Base-by-base conservation (phyloP, 1,140 invertebrate species). In the Drosophila orosa region DNA sequence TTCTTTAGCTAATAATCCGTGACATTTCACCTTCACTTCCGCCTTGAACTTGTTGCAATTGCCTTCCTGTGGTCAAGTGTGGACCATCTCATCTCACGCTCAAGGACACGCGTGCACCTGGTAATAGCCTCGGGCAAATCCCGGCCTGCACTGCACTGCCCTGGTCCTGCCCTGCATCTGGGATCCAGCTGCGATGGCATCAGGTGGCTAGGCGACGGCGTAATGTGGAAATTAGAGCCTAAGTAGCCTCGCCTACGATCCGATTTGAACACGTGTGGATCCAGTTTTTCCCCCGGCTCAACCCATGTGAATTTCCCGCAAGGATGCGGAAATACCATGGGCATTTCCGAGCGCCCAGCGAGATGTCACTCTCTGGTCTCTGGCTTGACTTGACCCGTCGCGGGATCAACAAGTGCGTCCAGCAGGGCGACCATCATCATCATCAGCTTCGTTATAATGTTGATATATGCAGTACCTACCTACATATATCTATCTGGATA, bases 401-500 rank as follows among this genome's bases (percentile, higher is more conserved):
- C 50, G 33, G 65, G 65, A 71, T 71, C 67, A 71, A 71, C 67
- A 71, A 71, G 67, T 71, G 67, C 66, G 62, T 25, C 17, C 22
- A 25, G 57, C 33, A 61, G 17, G 58, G 42, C 40, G 19, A 19
- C 37, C 24, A 56, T 68, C 67, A 71, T 71, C 33, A 71, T 71
- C 50, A 71, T 71, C 67, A 17, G 8, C 25, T 17, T 0, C 25
- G 10, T 13, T n/a, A 25, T 33, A 19, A 22, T 29, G 39, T 27
- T 33, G 48, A 37, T 37, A 35, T 35, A 33, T 3, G 22, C 22
- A 4, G 3, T 3, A 2, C 42, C 22, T 47, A 29, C 45, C 45
- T 47, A 6, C 12, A 12, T 22, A 27, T 17, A 10, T 29, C 17
- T 17, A 10, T 29, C 17, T 19, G 22, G 3, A 19, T 1, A 19